Percentiles rank a stretch among this genome's conserved stretches.
These are phyloP conservation scores for Dasysyrphus tricinctus DNA, from an alignment of 2,888 invertebrate species.

Conservation along the genomic window DNA sequence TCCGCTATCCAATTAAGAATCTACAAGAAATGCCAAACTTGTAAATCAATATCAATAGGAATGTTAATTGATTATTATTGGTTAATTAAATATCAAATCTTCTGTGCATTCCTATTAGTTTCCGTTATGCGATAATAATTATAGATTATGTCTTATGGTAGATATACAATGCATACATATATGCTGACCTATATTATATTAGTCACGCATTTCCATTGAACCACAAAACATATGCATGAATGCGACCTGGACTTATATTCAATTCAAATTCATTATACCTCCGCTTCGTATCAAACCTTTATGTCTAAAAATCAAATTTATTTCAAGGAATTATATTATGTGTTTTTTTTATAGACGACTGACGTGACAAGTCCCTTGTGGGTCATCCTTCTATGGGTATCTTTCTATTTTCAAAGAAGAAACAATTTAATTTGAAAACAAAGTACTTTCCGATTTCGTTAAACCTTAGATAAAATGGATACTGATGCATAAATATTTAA, in stretches of 20 bases:
- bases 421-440: conserved; percentile 29
- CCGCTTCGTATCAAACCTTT: no score
- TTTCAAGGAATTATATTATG: conserved; percentile 2
- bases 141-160: conserved; percentile 3
- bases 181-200: conserved; percentile 37
- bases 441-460: conserved; percentile 14
- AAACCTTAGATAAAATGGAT: not conserved
- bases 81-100: conserved; percentile 64
- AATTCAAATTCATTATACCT: conserved; percentile 11
- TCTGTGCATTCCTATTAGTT: conserved; percentile 33
- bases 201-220: conserved; percentile 32
- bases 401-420: conserved; percentile 2
- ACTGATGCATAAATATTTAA: conserved; percentile 11
- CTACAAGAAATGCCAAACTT: conserved; percentile 35
- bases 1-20: conserved; percentile 38
- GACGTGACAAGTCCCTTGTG: conserved; percentile 12
- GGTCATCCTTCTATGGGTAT: not conserved
- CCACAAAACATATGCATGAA: not conserved
- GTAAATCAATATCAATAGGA: conserved; percentile 57
- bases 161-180: not conserved
- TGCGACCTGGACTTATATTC: not conserved
- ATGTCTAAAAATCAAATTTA: not conserved
- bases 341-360: not conserved
- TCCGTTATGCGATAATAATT: conserved; percentile 35
- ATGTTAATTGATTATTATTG: conserved; percentile 61